These are phyloP conservation scores for Sebastes umbrosus DNA, from an alignment of 2,797 vertebrate species.

Conservation along the genomic window DNA sequence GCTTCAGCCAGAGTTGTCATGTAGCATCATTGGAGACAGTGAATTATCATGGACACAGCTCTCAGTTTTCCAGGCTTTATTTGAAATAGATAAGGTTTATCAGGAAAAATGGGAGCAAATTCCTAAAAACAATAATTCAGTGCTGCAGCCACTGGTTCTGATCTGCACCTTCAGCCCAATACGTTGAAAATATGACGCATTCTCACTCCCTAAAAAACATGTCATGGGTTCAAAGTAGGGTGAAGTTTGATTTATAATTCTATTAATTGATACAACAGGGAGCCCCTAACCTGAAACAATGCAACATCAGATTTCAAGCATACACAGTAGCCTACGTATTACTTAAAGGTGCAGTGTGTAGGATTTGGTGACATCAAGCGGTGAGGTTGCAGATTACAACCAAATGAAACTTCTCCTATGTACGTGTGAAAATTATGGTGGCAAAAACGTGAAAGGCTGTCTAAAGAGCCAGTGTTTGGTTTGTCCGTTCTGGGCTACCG, in stretches of 20 bases:
- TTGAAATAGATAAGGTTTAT: background rate
- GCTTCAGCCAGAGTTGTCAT: conserved; percentile 26
- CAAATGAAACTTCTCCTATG: too few relatives aligned
- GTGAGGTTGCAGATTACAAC: too few relatives aligned
- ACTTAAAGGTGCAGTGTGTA: too few relatives aligned
- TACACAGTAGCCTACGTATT: background rate
- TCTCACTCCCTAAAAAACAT: background rate
- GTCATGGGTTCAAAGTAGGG: background rate
- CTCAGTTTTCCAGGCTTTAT: background rate
- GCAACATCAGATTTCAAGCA: background rate
- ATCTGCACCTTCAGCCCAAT: background rate
- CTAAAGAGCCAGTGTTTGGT: too few relatives aligned
- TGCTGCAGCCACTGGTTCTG: background rate
- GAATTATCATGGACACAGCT: conserved; percentile 22
- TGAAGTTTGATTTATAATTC: background rate
- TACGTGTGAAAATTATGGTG: too few relatives aligned
- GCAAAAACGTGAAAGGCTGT: too few relatives aligned
- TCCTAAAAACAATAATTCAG: background rate
- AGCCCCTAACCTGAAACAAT: background rate
- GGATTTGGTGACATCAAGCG: too few relatives aligned
- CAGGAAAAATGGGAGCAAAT: conserved; percentile 4
- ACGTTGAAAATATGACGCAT: background rate
- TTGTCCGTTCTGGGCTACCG: too few relatives aligned
- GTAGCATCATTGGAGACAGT: conserved; percentile 14
- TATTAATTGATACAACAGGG: too few relatives aligned